phyloP scores from a whole-genome alignment of 2,888 invertebrate species.

The Sylvicola cinctus region DNA sequence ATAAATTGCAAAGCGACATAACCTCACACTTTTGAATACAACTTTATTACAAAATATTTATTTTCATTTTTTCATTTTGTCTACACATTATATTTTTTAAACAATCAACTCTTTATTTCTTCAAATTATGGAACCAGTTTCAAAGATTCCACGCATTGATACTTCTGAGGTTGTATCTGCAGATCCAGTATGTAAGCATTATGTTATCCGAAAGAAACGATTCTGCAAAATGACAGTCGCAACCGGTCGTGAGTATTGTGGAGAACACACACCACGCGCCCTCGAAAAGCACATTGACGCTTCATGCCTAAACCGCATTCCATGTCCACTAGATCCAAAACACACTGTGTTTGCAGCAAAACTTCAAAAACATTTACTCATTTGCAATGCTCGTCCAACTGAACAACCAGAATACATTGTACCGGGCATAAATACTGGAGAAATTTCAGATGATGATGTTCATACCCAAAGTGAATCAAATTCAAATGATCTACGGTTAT shows the following conservation, averaged over 20 bases:
- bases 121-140: no score
- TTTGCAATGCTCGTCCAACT: constrained; percentile 46
- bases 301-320: constrained; percentile 26
- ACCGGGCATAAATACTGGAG: constrained; percentile 16
- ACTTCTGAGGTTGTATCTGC: no score
- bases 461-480: constrained; percentile 2
- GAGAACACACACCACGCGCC: constrained; percentile 36
- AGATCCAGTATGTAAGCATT: constrained; percentile 33
- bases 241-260: constrained; percentile 46
- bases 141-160: no score
- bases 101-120: no score
- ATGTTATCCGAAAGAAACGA: constrained; percentile 47
- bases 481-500: constrained; percentile 17
- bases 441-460: constrained; percentile 5
- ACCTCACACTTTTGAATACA: no score
- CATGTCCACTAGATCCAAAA: constrained; percentile 51
- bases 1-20: no score
- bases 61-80: no score
- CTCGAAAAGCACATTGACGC: constrained; percentile 9
- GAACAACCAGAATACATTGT: constrained; percentile 27
- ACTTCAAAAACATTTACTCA: constrained; percentile 43
- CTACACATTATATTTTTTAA: no score
- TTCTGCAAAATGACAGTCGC: constrained; percentile 55
- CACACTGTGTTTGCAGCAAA: constrained; percentile 49
- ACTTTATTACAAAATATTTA: no score